Percentiles rank a stretch among this genome's conserved stretches.
These are phyloP conservation scores for Electrona antarctica DNA, from an alignment of 2,113 vertebrate species.

Conservation along the genomic window DNA sequence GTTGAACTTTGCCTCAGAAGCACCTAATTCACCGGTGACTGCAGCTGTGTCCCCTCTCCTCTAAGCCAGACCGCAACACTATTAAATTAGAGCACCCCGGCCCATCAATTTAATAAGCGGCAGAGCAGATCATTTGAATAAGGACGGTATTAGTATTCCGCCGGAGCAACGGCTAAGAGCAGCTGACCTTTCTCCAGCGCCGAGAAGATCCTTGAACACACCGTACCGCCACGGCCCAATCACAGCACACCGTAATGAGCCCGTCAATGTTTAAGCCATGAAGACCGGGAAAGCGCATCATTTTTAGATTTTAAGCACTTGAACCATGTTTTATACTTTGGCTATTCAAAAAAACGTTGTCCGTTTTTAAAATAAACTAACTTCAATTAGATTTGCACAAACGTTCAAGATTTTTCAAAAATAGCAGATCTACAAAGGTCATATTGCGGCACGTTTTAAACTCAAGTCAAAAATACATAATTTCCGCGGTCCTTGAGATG, in stretches of 20 bases:
- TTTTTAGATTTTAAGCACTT: too few species aligned
- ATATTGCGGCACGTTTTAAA: too few species aligned
- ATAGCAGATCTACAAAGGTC: too few species aligned
- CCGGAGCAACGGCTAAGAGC: conserved; percentile 93
- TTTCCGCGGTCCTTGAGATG: too few species aligned
- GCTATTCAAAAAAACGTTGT: too few species aligned
- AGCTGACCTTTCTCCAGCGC: conserved; percentile 98
- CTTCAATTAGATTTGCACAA: too few species aligned
- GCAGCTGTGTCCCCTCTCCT: conserved; percentile 85
- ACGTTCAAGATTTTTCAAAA: too few species aligned
- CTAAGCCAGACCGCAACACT: conserved; percentile 79
- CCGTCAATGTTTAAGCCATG: conserved; percentile 80
- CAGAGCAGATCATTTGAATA: conserved; percentile 98
- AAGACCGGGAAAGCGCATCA: too few species aligned
- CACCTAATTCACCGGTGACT: conserved; percentile 88
- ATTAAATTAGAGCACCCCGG: conserved; percentile 96
- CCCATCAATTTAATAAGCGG: conserved; percentile 99
- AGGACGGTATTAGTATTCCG: conserved; percentile 98
- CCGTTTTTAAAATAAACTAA: too few species aligned
- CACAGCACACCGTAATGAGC: conserved; percentile 90
- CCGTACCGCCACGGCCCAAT: conserved; percentile 82
- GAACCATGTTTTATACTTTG: too few species aligned
- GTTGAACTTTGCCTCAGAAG: conserved; percentile 91
- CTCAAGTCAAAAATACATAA: too few species aligned
- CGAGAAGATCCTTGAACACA: conserved; percentile 96